Percentiles rank a stretch among this genome's conserved stretches.
These are phyloP conservation scores for Oasisia sp. DNA, from an alignment of 2,888 invertebrate genomes.

Conservation along the genomic window DNA sequence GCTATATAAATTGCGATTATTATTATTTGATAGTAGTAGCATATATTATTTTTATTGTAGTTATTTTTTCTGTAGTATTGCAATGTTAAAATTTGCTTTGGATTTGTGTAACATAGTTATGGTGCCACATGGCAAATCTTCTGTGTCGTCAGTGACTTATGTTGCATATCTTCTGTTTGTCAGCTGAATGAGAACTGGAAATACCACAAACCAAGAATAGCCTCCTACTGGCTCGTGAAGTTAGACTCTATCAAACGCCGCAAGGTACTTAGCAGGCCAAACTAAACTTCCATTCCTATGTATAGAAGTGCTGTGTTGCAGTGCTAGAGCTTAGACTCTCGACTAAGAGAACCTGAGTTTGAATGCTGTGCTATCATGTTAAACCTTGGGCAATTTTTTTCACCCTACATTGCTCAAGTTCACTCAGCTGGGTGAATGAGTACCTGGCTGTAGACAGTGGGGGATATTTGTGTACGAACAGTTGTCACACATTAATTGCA, in stretches of 20 bases:
- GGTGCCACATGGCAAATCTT: background rate
- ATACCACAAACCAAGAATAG: constrained; percentile 64
- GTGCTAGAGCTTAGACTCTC: too few relatives aligned
- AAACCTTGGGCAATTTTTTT: too few relatives aligned
- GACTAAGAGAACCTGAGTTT: too few relatives aligned
- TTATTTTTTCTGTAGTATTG: background rate
- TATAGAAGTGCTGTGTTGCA: too few relatives aligned
- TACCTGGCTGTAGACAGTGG: too few relatives aligned
- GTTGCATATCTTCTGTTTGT: constrained; percentile 31
- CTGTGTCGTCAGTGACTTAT: background rate
- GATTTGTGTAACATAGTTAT: background rate
- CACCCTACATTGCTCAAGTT: too few relatives aligned
- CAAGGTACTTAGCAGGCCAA: constrained; percentile 48
- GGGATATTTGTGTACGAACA: too few relatives aligned
- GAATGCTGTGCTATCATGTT: too few relatives aligned
- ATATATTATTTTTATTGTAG: background rate
- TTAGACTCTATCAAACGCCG: constrained; percentile 63
- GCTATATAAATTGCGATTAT: too few relatives aligned
- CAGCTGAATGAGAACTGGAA: constrained; percentile 65
- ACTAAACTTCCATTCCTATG: background rate
- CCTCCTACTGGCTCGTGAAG: constrained; percentile 65
- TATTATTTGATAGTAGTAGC: background rate
- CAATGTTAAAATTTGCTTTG: background rate
- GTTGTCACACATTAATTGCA: too few relatives aligned
- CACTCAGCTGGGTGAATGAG: too few relatives aligned